Evolutionary conservation across 2,797 vertebrate genomes (phyloP), one percentile per base, ranked within the genome.

Genomic region (Zalophus californianus): DNA sequence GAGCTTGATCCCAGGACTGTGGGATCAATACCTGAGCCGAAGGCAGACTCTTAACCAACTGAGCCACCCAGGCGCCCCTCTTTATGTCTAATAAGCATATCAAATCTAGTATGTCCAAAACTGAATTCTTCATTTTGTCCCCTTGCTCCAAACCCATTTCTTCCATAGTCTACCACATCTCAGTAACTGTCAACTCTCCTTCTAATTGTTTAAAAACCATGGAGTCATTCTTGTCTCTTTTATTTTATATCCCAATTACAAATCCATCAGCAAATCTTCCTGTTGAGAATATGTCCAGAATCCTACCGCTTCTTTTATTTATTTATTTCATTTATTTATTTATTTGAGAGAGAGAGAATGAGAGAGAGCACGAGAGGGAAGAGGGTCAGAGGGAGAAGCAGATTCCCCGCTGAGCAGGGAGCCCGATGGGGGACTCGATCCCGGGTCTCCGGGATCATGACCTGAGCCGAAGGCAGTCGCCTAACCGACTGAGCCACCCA

Each of bases 241-340:
- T 77, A 29, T 86, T n/a, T 93, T 96, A 54, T 52, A 94, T n/a
- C 11, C 21, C 25, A 84, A 23, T 86, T 84, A 23, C 48, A 72
- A 84, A 89, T 60, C n/a, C 58, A 41, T 93, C 32, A 91, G 14
- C 72, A 97, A 86, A 75, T 80, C 73, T 64, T 82, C 56, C 15
- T 91, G 13, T 83, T 96, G 60, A 62, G 38, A 86, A 66, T 92
- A 38, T 64, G 8, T 86, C 90, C 60, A 58, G n/a, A 96, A 93
- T 93, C 78, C 70, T 92, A 14, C 75, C 0, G 5, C 32, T 91
- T 80, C 48, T 32, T 35, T 35, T 35, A 35, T 35, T 35, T 35
- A 35, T 35, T 35, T 35, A 35, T 35, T 35, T 35, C 35, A 35
- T 35, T 35, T 35, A 35, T 35, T 35, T 35, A 35, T 35, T 35